Base-by-base conservation (phyloP, 2,113 vertebrate species). In the Cheilinus undulatus region DNA sequence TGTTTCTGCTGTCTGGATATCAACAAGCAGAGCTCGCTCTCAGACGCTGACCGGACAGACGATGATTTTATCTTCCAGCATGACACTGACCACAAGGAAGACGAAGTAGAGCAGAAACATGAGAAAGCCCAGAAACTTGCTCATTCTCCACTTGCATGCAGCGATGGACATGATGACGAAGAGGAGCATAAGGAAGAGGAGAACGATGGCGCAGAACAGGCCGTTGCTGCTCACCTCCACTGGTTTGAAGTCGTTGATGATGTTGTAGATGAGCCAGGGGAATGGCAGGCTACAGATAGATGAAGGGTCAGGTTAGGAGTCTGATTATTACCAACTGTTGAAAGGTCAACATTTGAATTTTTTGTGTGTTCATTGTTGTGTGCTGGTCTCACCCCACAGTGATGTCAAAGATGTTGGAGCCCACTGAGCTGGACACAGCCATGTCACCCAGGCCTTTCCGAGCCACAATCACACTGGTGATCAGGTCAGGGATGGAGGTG, bases 331-430 rank as follows among this genome's bases (percentile, higher is more conserved):
- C 2, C 3, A 20, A 38, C 19, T 5, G 3, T 11, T 17, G 13
- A 26, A 13, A 23, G 17, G 13, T 8, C n/a, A 14, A 26, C 14
- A 48, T 36, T 5, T 3, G 10, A n/a, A 42, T 28, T 13, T 10
- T 5, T 7, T 20, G 19, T 43, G 50, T 4, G 22, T 27, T 51
- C 22, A 1, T 30, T 40, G 4, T 24, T 45, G 27, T 50, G 17
- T 52, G 14, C 7, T 27, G 23, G 6, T 87, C 91, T 89, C 76
- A 94, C 93, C 93, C 93, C 45, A 94, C 93, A 8, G 93, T 94
- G 66, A 94, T 94, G 43, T 94, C 93, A 60, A 94, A 94, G 77
- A 94, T 94, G 91, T 94, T 94, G 52, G 93, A 94, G 56, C 93
- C 93, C 61, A 94, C 93, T 19, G 93, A 94, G 74, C 93, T 94